phyloP scores from a whole-genome alignment of 92 coral and sea anemone genomes.

The Paramuricea clavata region DNA sequence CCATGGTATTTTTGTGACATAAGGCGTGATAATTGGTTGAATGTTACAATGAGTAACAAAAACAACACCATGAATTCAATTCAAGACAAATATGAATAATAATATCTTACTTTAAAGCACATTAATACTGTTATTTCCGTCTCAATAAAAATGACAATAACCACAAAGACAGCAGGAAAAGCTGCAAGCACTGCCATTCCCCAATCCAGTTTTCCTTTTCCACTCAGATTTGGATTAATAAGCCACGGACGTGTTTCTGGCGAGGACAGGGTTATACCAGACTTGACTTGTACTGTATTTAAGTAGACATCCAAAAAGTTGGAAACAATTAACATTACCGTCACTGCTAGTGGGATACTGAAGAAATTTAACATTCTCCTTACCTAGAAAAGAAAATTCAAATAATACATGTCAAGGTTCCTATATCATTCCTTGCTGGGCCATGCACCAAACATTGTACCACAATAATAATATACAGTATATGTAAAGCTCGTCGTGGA shows the following conservation, averaged over 20 bases:
- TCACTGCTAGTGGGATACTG: slow-evolving; percentile 42
- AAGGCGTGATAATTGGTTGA: too few relatives aligned
- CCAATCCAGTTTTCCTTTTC: slow-evolving; percentile 40
- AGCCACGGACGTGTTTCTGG: slow-evolving; percentile 43
- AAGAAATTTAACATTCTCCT: slow-evolving; percentile 40
- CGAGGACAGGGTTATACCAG: slow-evolving; percentile 10
- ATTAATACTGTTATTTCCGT: slow-evolving; percentile 39
- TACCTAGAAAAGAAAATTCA: background rate
- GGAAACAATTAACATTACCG: slow-evolving; percentile 24
- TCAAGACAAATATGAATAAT: background rate
- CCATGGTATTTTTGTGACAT: too few relatives aligned
- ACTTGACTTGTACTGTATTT: slow-evolving; percentile 9
- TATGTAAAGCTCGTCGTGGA: too few relatives aligned
- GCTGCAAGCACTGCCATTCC: slow-evolving; percentile 29
- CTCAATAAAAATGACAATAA: slow-evolving; percentile 40
- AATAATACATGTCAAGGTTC: background rate
- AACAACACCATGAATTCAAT: background rate
- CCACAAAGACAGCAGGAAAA: slow-evolving; percentile 42
- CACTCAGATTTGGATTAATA: slow-evolving; percentile 34
- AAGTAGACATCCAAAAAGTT: slow-evolving; percentile 14
- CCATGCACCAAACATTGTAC: background rate
- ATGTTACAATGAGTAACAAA: background rate
- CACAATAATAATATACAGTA: too few relatives aligned
- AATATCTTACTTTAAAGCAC: slow-evolving; percentile 41
- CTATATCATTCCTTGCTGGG: background rate